Evolutionary conservation across 2,888 invertebrate genomes (phyloP).

Genomic region (Limnephilus rhombicus): DNA sequence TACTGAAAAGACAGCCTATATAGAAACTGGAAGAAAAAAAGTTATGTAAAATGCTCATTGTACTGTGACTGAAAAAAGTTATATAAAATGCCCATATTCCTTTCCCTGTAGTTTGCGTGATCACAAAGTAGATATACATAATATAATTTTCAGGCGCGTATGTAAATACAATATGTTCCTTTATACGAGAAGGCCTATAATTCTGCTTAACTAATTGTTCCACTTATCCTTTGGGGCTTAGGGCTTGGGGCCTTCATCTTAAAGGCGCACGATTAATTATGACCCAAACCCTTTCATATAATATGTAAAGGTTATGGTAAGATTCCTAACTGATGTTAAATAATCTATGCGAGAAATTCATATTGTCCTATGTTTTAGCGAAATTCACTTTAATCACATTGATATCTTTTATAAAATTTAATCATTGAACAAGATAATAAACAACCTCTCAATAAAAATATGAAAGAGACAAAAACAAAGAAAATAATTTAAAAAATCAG

Average conservation of each 20-base stretch:
- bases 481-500: no score
- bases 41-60: no score
- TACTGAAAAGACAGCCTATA: neutral
- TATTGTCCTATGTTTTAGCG: neutral
- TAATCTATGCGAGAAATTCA: neutral
- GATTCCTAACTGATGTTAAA: neutral
- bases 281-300: conserved; percentile 41
- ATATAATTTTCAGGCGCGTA: neutral
- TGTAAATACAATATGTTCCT: conserved; percentile 5
- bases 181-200: conserved; percentile 32
- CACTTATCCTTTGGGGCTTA: conserved; percentile 40
- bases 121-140: neutral
- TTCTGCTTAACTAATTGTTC: conserved; percentile 54
- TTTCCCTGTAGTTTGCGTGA: neutral
- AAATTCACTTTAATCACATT: neutral
- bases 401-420: neutral
- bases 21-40: neutral
- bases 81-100: neutral
- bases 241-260: conserved; percentile 21
- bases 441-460: no score
- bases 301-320: conserved; percentile 5
- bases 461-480: no score
- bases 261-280: conserved; percentile 52
- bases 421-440: no score
- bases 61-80: no score